Percentiles rank a stretch among this genome's conserved stretches.
Evolutionary conservation across 2,888 invertebrate genomes (phyloP).

Genomic region (Himalopsyche kuldschensis): DNA sequence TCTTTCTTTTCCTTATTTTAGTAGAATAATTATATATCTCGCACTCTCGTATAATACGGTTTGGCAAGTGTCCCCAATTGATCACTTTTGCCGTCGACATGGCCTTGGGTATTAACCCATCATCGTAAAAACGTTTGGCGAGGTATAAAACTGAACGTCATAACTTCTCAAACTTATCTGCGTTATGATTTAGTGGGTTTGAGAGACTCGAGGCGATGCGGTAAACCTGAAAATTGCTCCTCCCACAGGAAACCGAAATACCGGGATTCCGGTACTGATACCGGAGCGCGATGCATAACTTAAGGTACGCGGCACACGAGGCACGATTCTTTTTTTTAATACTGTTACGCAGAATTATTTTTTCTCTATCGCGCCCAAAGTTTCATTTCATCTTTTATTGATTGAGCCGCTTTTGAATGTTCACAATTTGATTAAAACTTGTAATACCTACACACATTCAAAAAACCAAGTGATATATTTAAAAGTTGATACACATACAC

Average conservation of each 20-base stretch:
- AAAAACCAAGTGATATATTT: too few species aligned
- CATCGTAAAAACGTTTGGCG: neutral
- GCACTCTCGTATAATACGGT: neutral
- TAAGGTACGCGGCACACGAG: neutral
- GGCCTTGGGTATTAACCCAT: neutral
- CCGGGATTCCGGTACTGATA: neutral
- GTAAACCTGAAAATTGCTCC: constrained; percentile 23
- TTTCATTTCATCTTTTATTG: too few species aligned
- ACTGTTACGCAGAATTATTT: too few species aligned
- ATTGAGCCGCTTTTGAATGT: too few species aligned
- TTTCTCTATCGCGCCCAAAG: too few species aligned
- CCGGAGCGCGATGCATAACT: neutral
- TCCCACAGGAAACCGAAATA: neutral
- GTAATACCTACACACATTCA: too few species aligned
- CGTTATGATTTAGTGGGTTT: constrained; percentile 30
- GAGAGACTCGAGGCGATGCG: constrained; percentile 25
- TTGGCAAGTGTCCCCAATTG: neutral
- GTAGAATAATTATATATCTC: neutral
- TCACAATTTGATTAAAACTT: too few species aligned
- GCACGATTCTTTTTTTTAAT: neutral
- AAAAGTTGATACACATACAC: too few species aligned
- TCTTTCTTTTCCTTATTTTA: neutral
- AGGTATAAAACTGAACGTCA: neutral
- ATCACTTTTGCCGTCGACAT: neutral
- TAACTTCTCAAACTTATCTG: constrained; percentile 15